Evolutionary conservation across 2,888 invertebrate species (phyloP).

Genomic region (Biston stratarius): DNA sequence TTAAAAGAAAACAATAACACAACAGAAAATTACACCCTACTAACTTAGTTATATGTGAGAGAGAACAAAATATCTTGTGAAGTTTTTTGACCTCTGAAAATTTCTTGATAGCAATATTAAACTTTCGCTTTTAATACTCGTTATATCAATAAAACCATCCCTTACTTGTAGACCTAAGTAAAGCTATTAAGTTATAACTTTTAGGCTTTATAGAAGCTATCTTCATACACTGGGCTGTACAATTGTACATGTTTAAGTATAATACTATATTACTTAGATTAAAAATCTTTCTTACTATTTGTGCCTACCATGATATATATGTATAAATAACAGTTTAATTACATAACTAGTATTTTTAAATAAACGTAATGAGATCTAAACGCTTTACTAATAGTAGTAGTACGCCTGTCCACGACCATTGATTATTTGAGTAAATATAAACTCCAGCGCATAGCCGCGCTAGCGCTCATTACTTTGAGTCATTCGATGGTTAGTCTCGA

Average conservation of each 20-base stretch:
- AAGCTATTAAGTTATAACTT: slow-evolving; percentile 6
- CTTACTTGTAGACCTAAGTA: slow-evolving; percentile 1
- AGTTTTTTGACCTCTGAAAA: background rate
- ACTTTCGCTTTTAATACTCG: background rate
- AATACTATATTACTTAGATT: background rate
- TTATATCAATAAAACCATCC: slow-evolving; percentile 3
- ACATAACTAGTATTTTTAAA: too few relatives aligned
- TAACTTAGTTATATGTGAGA: too few relatives aligned
- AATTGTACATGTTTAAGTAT: background rate
- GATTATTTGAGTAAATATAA: too few relatives aligned
- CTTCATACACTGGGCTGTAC: background rate
- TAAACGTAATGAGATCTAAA: too few relatives aligned
- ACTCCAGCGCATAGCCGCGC: too few relatives aligned
- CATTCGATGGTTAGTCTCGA: too few relatives aligned
- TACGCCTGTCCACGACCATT: too few relatives aligned
- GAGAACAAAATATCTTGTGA: background rate
- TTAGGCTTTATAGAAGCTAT: background rate
- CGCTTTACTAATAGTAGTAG: too few relatives aligned
- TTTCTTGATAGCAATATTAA: background rate
- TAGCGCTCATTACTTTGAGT: too few relatives aligned
- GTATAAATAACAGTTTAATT: too few relatives aligned
- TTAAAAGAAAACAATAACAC: too few relatives aligned
- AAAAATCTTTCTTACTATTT: background rate
- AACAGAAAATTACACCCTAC: too few relatives aligned
- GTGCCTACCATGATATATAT: background rate